Evolutionary conservation across 2,888 invertebrate genomes (phyloP).

Genomic region (Herminia tarsipennalis): DNA sequence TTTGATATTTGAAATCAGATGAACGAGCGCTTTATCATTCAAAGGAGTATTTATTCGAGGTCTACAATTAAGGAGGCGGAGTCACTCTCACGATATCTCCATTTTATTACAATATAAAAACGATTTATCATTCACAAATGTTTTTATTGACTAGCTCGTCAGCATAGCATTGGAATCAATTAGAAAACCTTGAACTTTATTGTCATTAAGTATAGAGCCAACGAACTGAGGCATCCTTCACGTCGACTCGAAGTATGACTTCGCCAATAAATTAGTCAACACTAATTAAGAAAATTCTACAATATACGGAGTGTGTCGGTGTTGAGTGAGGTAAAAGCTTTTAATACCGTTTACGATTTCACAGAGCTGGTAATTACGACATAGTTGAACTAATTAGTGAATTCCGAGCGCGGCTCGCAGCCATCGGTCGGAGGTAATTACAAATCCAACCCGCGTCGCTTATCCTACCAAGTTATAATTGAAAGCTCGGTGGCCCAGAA

Average conservation of each 20-base stretch:
- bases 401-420: conserved; percentile 43
- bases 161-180: conserved; percentile 24
- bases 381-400: conserved; percentile 66
- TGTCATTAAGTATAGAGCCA: conserved; percentile 5
- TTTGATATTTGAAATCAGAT: conserved; percentile 6
- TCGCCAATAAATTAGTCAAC: conserved; percentile 23
- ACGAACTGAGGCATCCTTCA: conserved; percentile 22
- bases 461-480: conserved; percentile 80
- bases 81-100: conserved; percentile 23
- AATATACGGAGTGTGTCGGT: conserved; percentile 22
- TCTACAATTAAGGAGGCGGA: conserved; percentile 12
- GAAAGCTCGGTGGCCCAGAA: conserved; percentile 78
- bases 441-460: conserved; percentile 70
- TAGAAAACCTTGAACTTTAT: conserved; percentile 28
- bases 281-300: conserved; percentile 37
- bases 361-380: conserved; percentile 66
- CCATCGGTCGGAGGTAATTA: conserved; percentile 68
- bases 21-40: conserved; percentile 7
- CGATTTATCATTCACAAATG: conserved; percentile 34
- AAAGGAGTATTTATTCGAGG: conserved; percentile 11
- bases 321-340: conserved; percentile 53
- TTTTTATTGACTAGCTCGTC: conserved; percentile 25
- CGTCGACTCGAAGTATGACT: conserved; percentile 12
- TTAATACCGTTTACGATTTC: conserved; percentile 59
- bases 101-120: conserved; percentile 34